Conservation (phyloP, 2,113 vertebrate genomes). For the Sciurus niger region DNA sequence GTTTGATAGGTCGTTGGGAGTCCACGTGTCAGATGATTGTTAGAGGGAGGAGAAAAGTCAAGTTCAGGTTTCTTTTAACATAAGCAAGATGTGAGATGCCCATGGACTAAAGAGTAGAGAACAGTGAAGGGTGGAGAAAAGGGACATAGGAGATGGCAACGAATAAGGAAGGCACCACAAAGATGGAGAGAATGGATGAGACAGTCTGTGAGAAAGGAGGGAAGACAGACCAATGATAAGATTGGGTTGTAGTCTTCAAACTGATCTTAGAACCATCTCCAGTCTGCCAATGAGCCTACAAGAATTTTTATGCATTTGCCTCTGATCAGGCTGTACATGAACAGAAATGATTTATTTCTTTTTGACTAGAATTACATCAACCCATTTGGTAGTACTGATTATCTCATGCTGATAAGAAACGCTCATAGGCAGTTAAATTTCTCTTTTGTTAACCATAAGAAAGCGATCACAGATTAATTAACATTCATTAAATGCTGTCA, state of each 20-base stretch:
- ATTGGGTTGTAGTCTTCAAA: neutral
- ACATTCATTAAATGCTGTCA: slow-evolving; percentile 40
- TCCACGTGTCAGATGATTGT: neutral
- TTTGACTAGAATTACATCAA: neutral
- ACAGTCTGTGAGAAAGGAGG: neutral
- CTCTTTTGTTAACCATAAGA: slow-evolving; percentile 49
- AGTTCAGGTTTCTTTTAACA: neutral
- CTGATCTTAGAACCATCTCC: neutral
- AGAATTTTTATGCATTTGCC: neutral
- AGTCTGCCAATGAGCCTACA: neutral
- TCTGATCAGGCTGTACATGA: neutral
- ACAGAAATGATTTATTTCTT: slow-evolving; percentile 14
- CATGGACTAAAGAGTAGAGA: neutral
- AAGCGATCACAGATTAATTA: slow-evolving; percentile 59
- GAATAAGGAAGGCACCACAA: neutral
- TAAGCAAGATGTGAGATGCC: neutral
- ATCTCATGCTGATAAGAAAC: slow-evolving; percentile 22
- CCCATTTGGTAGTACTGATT: neutral
- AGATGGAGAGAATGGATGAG: neutral
- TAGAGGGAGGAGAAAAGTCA: neutral
- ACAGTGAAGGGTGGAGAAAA: neutral
- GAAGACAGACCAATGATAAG: neutral
- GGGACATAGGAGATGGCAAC: neutral
- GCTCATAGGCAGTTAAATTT: neutral
- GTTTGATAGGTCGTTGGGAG: neutral